phyloP scores from a whole-genome alignment of 2,113 vertebrate species.

The Columba janthina region DNA sequence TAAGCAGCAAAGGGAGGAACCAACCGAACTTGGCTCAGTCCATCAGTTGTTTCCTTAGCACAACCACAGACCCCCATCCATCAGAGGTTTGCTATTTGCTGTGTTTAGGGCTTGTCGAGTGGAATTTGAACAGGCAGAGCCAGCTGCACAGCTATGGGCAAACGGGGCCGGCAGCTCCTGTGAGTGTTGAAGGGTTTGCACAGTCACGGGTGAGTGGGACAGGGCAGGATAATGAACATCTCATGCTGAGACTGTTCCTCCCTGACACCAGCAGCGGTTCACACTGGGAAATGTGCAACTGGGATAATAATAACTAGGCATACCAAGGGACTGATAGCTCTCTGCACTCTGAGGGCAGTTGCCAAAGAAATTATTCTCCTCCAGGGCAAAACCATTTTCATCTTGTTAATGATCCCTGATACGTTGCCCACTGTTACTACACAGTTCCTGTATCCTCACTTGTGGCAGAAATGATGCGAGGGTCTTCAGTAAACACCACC shows the following conservation, averaged over 20 bases:
- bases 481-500: not conserved
- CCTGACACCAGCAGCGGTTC: not conserved
- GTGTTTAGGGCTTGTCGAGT: not conserved
- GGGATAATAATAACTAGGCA: not conserved
- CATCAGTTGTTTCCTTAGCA: not conserved
- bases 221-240: not conserved
- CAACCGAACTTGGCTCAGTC: not conserved
- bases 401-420: not conserved
- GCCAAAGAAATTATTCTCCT: conserved; percentile 22
- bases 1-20: not conserved
- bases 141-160: not conserved
- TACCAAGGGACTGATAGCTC: not conserved
- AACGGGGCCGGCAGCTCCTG: fast-evolving
- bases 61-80: not conserved
- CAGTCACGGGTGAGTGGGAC: not conserved
- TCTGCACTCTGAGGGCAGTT: not conserved
- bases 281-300: fast-evolving
- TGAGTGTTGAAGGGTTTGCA: not conserved
- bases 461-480: fast-evolving
- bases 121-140: not conserved
- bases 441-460: fast-evolving
- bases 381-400: not conserved
- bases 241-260: not conserved
- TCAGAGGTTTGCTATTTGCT: not conserved
- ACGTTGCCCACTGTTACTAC: not conserved